Evolutionary conservation across 2,113 vertebrate genomes (phyloP).

Genomic region (Xiphias gladius): DNA sequence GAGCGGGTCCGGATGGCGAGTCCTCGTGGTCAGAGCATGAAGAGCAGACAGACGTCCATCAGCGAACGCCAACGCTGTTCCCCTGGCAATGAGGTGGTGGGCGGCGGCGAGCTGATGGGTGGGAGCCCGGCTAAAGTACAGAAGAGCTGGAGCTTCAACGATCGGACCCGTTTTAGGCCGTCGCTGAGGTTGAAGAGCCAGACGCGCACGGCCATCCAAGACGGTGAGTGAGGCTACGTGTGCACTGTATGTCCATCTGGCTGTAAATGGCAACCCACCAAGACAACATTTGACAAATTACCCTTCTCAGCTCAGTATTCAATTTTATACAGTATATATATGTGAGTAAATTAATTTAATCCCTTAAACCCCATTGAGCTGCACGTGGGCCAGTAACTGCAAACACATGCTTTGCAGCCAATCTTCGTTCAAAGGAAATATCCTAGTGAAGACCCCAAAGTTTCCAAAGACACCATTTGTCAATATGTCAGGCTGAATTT

Average conservation of each 20-base stretch:
- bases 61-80: slow-evolving; percentile 92
- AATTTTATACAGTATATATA: background rate
- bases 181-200: slow-evolving; percentile 96
- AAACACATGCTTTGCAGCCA: background rate
- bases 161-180: slow-evolving; percentile 95
- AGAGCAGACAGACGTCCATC: slow-evolving; percentile 92
- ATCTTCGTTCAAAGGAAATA: background rate
- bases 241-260: background rate
- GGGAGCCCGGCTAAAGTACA: slow-evolving; percentile 97
- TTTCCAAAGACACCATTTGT: too few species aligned
- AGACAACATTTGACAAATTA: background rate
- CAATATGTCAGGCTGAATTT: too few species aligned
- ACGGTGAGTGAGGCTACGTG: slow-evolving; percentile 84
- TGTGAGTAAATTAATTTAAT: background rate
- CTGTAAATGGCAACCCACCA: background rate
- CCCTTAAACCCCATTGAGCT: background rate
- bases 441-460: too few species aligned
- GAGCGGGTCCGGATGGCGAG: slow-evolving; percentile 98
- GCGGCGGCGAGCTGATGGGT: slow-evolving; percentile 80
- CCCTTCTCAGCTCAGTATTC: background rate
- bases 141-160: slow-evolving; percentile 99
- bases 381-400: too few species aligned
- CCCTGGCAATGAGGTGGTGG: slow-evolving; percentile 89
- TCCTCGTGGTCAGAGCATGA: slow-evolving; percentile 96
- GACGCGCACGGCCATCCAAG: slow-evolving; percentile 87